Conservation (phyloP, 2,797 vertebrate genomes). For the Spondyliosoma cantharus region DNA sequence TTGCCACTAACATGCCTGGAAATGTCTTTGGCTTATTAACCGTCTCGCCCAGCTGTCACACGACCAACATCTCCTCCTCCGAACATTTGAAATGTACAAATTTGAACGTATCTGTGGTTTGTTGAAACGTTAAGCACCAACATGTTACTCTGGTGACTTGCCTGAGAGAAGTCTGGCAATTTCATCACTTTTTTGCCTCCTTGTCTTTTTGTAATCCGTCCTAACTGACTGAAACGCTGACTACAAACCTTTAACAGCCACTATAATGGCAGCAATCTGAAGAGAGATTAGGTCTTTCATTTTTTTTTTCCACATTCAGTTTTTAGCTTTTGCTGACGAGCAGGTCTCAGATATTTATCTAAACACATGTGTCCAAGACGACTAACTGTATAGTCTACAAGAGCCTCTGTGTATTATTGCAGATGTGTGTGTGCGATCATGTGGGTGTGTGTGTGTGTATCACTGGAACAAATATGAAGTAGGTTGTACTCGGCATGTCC, state of each 20-base stretch:
- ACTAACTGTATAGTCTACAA: constrained; percentile 41
- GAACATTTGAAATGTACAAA: too few relatives aligned
- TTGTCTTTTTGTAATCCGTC: not conserved
- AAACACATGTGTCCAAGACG: constrained; percentile 12
- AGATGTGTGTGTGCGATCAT: not conserved
- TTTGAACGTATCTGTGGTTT: too few relatives aligned
- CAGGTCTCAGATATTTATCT: not conserved
- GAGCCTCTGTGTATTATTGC: constrained; percentile 46
- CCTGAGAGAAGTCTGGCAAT: too few relatives aligned
- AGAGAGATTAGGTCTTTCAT: not conserved
- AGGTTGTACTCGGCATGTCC: constrained; percentile 32
- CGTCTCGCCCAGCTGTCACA: too few relatives aligned
- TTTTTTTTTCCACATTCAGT: not conserved
- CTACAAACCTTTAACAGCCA: not conserved
- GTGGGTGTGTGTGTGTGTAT: constrained; percentile 3
- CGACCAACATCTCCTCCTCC: too few relatives aligned
- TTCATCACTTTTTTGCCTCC: too few relatives aligned
- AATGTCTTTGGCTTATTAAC: too few relatives aligned
- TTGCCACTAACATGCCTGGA: too few relatives aligned
- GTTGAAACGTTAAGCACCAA: too few relatives aligned
- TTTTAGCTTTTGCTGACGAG: not conserved
- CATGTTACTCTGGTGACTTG: too few relatives aligned
- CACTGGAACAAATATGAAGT: constrained; percentile 28
- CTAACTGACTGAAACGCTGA: not conserved
- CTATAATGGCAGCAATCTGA: not conserved